Base-by-base conservation (phyloP, 2,797 vertebrate species). In the Diplodus sargus region DNA sequence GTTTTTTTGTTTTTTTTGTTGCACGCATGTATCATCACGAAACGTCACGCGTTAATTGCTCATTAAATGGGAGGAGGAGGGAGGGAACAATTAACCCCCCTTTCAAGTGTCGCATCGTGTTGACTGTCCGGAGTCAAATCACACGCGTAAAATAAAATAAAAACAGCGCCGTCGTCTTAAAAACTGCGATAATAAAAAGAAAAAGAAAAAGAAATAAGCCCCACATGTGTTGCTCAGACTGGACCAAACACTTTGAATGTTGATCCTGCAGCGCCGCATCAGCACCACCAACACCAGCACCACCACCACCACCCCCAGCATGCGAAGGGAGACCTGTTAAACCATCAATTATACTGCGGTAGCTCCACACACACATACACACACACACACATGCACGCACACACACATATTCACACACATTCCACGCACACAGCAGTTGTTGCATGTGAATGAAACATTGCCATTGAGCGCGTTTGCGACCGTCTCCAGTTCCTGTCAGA, bases 361-460 rank as follows among this genome's bases (percentile, higher is more conserved):
- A 76, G 63, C 53, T 16, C 43, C 43, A 45, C 43, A 45, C 43
- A 45, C 43, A 34, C 34, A 34, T 8, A 34, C 34, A 34, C 43
- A 43, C 43, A 34, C 30, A 34, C 30, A 34, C 30, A 34, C 15
- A 22, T 74, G 58, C 30, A 34, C 42, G 13, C 42, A 30, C 28
- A 30, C 28, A 30, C 28, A 30, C 28, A 30, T 25, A 25, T 28
- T 28, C 28, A 34, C 30, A 34, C 16, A 22, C 76, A 60, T 28
- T 28, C 4, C 30, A 34, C 30, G 30, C 82, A 71, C 64, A 69
- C 88, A 83, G 88, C 90, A 92, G 91, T 91, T 94, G 92, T 91
- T 93, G 90, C 92, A 78, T 89, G 90, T 91, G 89, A 91, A 90
- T 85, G 90, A 90, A 91, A 91, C 89, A 84, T 81, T 85, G 59